Conservation (phyloP, 2,888 invertebrate species). For the Barypeithes pellucidus region DNA sequence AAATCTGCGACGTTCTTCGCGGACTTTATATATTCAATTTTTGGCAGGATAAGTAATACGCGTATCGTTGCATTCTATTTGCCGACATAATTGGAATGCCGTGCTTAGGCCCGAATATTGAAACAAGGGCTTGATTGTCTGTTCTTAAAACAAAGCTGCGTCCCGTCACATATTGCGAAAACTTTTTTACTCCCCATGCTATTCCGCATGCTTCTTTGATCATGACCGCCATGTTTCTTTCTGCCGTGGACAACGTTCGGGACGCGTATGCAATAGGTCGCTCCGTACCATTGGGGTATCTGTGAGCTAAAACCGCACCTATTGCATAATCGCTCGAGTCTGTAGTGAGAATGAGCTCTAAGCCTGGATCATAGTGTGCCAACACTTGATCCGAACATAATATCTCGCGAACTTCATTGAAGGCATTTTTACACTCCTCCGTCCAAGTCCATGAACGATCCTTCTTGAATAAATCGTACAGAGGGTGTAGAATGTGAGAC, state of each 20-base stretch:
- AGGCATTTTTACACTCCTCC: constrained; percentile 42
- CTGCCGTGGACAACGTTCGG: constrained; percentile 37
- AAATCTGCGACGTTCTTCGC: not conserved
- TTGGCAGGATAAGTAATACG: not conserved
- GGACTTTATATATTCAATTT: not conserved
- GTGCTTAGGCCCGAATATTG: constrained; percentile 16
- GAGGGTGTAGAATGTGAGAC: constrained; percentile 34
- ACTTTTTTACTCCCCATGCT: constrained; percentile 61
- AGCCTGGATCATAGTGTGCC: constrained; percentile 47
- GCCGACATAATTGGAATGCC: not conserved
- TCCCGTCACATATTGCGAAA: constrained; percentile 63
- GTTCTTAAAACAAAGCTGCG: constrained; percentile 49
- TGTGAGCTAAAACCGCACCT: constrained; percentile 32
- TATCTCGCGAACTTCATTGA: constrained; percentile 40
- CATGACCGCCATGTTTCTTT: constrained; percentile 47
- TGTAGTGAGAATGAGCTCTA: constrained; percentile 38
- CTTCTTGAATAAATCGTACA: constrained; percentile 49
- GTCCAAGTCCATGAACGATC: constrained; percentile 44
- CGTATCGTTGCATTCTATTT: not conserved
- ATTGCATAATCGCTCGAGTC: constrained; percentile 42
- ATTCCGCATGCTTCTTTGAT: constrained; percentile 63
- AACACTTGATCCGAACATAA: constrained; percentile 36
- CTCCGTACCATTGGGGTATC: constrained; percentile 20
- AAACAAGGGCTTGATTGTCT: constrained; percentile 35
- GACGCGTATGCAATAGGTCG: constrained; percentile 37